Evolutionary conservation across 2,888 invertebrate species (phyloP).

Genomic region (Pristionchus japonicus): DNA sequence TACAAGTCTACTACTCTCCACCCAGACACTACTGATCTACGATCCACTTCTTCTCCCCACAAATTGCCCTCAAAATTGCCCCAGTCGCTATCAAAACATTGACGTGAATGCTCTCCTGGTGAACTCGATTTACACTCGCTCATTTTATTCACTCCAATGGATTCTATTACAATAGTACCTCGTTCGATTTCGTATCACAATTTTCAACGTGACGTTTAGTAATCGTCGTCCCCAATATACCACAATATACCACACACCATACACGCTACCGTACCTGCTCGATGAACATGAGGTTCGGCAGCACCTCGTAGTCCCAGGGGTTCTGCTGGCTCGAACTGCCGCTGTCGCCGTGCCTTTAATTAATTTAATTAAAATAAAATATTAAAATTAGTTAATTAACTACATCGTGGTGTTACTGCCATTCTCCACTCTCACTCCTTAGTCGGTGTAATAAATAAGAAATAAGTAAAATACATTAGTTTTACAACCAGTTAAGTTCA

Average conservation of each 20-base stretch:
- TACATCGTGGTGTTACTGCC: neutral
- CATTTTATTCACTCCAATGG: neutral
- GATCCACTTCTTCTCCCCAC: neutral
- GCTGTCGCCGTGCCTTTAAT: conserved; percentile 20
- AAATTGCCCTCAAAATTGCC: too few species aligned
- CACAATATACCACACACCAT: too few species aligned
- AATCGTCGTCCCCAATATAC: neutral
- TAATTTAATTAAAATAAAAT: neutral
- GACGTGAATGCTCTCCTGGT: too few species aligned
- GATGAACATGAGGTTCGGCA: conserved; percentile 66
- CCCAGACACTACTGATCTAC: conserved; percentile 1
- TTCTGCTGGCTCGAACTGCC: conserved; percentile 49
- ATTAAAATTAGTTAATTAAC: neutral
- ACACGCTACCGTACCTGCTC: conserved; percentile 63
- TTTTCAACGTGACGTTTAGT: neutral
- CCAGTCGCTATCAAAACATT: too few species aligned
- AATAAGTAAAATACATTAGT: neutral
- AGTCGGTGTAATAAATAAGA: neutral
- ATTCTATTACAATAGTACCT: neutral
- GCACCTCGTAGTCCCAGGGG: conserved; percentile 74
- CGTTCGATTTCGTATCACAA: too few species aligned
- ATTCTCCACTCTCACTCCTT: neutral
- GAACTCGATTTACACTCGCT: too few species aligned
- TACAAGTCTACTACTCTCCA: neutral
- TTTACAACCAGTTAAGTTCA: neutral